A percentile compares a stretch with the other conserved stretches of the same genome.
These are phyloP conservation scores for Lasioglossum leucozonium DNA, from an alignment of 2,888 invertebrate species.

Conservation along the genomic window DNA sequence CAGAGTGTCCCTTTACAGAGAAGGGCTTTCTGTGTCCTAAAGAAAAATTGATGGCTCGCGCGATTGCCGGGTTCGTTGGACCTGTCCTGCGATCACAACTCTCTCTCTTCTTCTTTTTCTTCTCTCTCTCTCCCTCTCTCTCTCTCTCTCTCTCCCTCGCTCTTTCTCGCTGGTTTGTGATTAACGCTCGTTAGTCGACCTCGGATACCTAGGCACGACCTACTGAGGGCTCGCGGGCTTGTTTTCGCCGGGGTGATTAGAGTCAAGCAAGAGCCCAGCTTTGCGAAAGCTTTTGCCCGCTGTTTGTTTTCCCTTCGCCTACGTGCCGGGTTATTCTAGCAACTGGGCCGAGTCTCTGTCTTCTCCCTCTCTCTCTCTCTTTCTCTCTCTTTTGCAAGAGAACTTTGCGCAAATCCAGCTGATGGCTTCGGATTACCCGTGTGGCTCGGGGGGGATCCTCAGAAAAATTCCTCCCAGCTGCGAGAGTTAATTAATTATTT, in stretches of 20 bases:
- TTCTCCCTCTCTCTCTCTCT: background rate
- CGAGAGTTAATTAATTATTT: background rate
- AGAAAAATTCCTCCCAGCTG: background rate
- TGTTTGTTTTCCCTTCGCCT: background rate
- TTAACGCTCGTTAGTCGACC: conserved; percentile 43
- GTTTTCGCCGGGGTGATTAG: conserved; percentile 3
- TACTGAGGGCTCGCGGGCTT: background rate
- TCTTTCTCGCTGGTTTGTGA: conserved; percentile 1
- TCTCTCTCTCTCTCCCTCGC: background rate
- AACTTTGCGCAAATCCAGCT: background rate
- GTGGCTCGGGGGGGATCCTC: background rate
- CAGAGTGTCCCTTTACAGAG: conserved; percentile 28
- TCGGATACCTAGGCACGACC: background rate
- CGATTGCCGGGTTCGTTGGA: conserved; percentile 25
- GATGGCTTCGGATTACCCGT: background rate
- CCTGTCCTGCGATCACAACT: background rate
- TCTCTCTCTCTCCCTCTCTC: too few species aligned
- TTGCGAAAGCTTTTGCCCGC: background rate
- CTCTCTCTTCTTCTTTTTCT: background rate
- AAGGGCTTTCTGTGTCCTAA: background rate
- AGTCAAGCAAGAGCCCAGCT: conserved; percentile 1
- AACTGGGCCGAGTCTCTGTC: background rate
- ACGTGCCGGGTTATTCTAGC: background rate
- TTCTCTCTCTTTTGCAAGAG: background rate
- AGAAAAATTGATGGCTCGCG: conserved; percentile 49